These are phyloP conservation scores for Liodrosophila aerea DNA, from an alignment of 2,888 invertebrate genomes.

Conservation along the genomic window DNA sequence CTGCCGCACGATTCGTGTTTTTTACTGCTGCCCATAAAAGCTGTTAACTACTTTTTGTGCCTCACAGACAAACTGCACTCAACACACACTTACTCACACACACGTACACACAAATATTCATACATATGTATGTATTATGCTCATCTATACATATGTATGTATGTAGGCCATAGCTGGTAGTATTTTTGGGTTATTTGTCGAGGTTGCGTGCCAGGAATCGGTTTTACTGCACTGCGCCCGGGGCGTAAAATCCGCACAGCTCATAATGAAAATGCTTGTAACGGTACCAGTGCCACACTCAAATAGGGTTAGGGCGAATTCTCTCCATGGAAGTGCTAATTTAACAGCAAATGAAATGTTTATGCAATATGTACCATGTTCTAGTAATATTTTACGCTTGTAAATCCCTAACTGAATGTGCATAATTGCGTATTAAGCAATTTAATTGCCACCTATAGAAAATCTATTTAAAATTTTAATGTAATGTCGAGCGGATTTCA, in stretches of 20 bases:
- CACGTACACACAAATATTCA: neutral
- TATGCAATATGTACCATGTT: neutral
- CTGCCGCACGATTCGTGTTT: constrained; percentile 14
- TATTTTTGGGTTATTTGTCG: constrained; percentile 23
- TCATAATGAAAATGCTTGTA: constrained; percentile 21
- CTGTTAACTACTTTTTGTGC: constrained; percentile 7
- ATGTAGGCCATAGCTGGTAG: constrained; percentile 17
- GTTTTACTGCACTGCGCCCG: constrained; percentile 36
- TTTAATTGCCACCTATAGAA: neutral
- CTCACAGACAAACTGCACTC: constrained; percentile 5
- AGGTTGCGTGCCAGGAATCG: constrained; percentile 38
- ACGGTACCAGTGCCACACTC: neutral
- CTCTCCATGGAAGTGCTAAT: constrained; percentile 1
- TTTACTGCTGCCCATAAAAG: constrained; percentile 29
- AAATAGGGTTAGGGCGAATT: neutral
- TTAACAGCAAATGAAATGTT: neutral
- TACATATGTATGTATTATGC: neutral
- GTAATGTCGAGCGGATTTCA: too few relatives aligned
- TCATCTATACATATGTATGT: constrained; percentile 1
- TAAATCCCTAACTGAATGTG: too few relatives aligned
- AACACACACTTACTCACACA: neutral
- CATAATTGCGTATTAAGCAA: constrained; percentile 1
- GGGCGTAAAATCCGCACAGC: constrained; percentile 21
- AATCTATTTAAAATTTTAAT: too few relatives aligned
- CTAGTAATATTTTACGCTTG: too few relatives aligned